Evolutionary conservation across 2,888 invertebrate genomes (phyloP).

Genomic region (Laothoe populi): DNA sequence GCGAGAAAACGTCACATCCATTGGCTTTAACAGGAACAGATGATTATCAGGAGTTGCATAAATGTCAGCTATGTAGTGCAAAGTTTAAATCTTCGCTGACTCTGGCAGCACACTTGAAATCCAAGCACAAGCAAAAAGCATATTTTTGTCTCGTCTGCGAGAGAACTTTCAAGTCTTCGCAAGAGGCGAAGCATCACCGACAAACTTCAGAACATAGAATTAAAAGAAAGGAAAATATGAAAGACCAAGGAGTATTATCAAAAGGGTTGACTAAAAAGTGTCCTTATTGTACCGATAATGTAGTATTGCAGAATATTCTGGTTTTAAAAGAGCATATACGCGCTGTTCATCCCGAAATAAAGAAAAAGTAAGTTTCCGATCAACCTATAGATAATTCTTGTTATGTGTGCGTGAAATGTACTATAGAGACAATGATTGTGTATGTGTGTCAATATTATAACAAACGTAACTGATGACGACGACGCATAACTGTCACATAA

Average conservation of each 20-base stretch:
- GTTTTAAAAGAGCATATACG: slow-evolving; percentile 87
- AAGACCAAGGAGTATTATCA: slow-evolving; percentile 61
- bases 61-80: slow-evolving; percentile 85
- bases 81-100: slow-evolving; percentile 86
- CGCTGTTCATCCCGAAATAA: slow-evolving; percentile 85
- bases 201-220: slow-evolving; percentile 87
- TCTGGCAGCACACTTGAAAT: slow-evolving; percentile 88
- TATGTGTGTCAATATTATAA: too few species aligned
- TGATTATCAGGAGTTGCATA: slow-evolving; percentile 86
- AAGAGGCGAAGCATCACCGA: slow-evolving; percentile 88
- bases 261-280: slow-evolving; percentile 83
- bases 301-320: slow-evolving; percentile 78
- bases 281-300: slow-evolving; percentile 82
- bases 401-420: too few species aligned
- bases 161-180: slow-evolving; percentile 84
- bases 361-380: slow-evolving; percentile 81
- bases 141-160: slow-evolving; percentile 89
- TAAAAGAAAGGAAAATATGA: slow-evolving; percentile 74
- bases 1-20: slow-evolving; percentile 78
- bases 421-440: too few species aligned
- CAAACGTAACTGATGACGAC: too few species aligned
- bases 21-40: slow-evolving; percentile 84
- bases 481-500: too few species aligned
- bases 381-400: too few species aligned
- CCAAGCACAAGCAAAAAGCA: slow-evolving; percentile 84